Evolutionary conservation across 2,888 invertebrate genomes (phyloP).

Genomic region (Argyresthia goedartella): DNA sequence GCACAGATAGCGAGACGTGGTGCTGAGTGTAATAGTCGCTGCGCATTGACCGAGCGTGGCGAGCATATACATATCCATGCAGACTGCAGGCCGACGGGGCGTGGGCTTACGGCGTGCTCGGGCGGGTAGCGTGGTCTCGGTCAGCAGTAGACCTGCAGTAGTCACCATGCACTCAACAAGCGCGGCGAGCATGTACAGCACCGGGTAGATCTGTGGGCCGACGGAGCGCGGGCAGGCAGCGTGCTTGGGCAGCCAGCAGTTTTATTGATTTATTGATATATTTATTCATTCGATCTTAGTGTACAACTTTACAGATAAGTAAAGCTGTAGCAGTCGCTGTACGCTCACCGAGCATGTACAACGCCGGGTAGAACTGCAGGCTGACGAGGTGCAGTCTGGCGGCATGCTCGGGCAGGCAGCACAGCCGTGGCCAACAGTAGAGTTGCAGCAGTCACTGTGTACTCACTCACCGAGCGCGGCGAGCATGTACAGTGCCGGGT

Average conservation of each 20-base stretch:
- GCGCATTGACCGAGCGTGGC: too few relatives aligned
- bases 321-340: too few relatives aligned
- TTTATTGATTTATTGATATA: too few relatives aligned
- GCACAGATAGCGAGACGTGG: too few relatives aligned
- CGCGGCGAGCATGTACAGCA: not conserved
- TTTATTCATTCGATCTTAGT: too few relatives aligned
- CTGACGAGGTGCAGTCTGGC: not conserved
- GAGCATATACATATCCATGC: not conserved
- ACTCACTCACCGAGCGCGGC: too few relatives aligned
- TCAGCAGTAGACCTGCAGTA: not conserved
- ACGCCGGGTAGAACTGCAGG: slow-evolving; percentile 1
- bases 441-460: too few relatives aligned
- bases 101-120: slow-evolving; percentile 1
- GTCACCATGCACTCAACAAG: too few relatives aligned
- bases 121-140: slow-evolving; percentile 4
- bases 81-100: slow-evolving; percentile 1
- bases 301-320: too few relatives aligned
- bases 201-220: slow-evolving; percentile 3
- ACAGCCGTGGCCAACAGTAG: too few relatives aligned
- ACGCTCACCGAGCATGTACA: not conserved
- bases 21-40: too few relatives aligned
- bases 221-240: slow-evolving; percentile 1
- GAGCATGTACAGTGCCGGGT: not conserved
- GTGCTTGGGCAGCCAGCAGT: slow-evolving; percentile 4
- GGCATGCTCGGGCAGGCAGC: slow-evolving; percentile 5